phyloP scores from a whole-genome alignment of 2,797 vertebrate genomes.

The Eptatretus atami region DNA sequence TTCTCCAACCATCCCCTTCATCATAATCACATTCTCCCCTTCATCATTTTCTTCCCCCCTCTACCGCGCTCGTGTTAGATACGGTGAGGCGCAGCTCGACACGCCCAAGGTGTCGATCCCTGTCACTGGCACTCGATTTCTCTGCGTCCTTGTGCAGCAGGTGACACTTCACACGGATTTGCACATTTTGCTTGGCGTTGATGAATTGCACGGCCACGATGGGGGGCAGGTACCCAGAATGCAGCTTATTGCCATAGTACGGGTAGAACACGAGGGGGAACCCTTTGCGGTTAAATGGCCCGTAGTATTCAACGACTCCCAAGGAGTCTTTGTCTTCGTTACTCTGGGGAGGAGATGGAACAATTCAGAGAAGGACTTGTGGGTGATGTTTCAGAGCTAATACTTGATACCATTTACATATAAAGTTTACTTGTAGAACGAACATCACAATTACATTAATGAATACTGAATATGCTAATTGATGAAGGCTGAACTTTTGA shows the following conservation, averaged over 20 bases:
- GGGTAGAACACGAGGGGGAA: conserved; percentile 89
- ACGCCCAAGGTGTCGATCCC: conserved; percentile 92
- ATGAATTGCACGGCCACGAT: conserved; percentile 62
- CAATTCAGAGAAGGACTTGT: neutral
- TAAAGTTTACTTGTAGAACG: no score
- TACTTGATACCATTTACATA: no score
- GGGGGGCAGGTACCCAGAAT: conserved; percentile 55
- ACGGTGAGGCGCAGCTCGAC: conserved; percentile 51
- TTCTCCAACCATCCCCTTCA: no score
- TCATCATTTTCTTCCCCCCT: no score
- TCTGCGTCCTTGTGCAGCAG: conserved; percentile 18
- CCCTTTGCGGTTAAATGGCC: conserved; percentile 20
- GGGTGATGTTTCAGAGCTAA: neutral
- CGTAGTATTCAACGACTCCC: conserved; percentile 28
- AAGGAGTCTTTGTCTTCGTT: conserved; percentile 29
- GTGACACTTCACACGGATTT: conserved; percentile 66
- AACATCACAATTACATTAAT: no score
- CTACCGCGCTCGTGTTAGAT: no score
- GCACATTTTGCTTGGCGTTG: conserved; percentile 27
- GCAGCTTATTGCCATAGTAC: conserved; percentile 61
- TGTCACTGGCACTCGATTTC: conserved; percentile 65
- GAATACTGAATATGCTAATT: no score
- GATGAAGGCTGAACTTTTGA: no score
- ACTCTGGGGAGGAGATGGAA: conserved; percentile 18
- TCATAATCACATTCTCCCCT: no score